A percentile compares a stretch with the other conserved stretches of the same genome.
Evolutionary conservation across 1,140 invertebrate species (phyloP).

Genomic region (Cryptotermes secundus): DNA sequence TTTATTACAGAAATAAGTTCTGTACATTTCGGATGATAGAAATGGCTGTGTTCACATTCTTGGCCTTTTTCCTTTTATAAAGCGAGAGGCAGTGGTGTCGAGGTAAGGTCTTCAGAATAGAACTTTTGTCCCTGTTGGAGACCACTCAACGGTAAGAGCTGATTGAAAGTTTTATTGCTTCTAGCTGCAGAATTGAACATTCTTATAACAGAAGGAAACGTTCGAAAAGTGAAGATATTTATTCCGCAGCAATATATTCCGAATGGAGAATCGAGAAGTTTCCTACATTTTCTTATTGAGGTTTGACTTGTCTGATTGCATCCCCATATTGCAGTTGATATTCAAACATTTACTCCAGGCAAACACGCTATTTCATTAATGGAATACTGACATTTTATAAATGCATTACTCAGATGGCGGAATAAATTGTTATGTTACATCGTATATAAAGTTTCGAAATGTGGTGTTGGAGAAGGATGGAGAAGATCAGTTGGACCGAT

Average conservation of each 20-base stretch:
- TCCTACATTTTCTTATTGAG: neutral
- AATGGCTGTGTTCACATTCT: too few species aligned
- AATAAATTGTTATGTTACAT: too few species aligned
- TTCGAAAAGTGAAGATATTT: neutral
- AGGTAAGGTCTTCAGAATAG: neutral
- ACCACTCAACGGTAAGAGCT: neutral
- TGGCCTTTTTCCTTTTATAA: too few species aligned
- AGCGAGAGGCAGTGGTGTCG: neutral
- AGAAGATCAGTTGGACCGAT: too few species aligned
- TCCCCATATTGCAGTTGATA: neutral
- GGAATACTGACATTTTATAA: too few species aligned
- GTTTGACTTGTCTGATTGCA: neutral
- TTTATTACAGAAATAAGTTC: too few species aligned
- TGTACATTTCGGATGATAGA: too few species aligned
- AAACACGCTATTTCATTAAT: neutral
- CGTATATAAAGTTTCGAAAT: too few species aligned
- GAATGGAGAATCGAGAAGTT: neutral
- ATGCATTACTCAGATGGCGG: too few species aligned
- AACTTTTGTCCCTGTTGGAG: neutral
- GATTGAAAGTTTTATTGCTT: neutral
- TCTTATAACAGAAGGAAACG: too few species aligned
- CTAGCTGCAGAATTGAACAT: neutral
- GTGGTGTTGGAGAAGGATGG: too few species aligned
- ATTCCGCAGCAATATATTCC: neutral
- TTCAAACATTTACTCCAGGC: neutral